phyloP scores from a whole-genome alignment of 2,113 vertebrate species.

The Pleuronectes platessa region DNA sequence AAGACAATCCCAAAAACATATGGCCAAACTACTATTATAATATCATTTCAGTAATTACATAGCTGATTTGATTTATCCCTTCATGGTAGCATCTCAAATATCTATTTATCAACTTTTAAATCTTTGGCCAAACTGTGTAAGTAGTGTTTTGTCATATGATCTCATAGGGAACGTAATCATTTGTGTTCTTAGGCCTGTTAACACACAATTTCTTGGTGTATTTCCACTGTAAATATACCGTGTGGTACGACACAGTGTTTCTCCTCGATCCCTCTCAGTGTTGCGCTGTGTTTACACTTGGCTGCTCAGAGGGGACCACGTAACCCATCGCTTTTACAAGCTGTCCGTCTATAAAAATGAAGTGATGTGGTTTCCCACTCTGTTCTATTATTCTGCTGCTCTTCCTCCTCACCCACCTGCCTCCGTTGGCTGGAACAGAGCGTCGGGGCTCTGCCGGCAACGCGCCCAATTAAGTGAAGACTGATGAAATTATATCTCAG shows the following conservation, averaged over 20 bases:
- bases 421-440: conserved; percentile 59
- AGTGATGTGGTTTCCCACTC: conserved; percentile 72
- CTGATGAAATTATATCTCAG: conserved; percentile 78
- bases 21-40: too few species aligned
- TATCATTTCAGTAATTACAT: too few species aligned
- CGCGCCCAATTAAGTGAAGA: conserved; percentile 71
- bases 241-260: not conserved
- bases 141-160: too few species aligned
- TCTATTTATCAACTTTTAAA: too few species aligned
- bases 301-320: conserved; percentile 49
- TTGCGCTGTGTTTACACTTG: conserved; percentile 55
- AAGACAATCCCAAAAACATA: too few species aligned
- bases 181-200: too few species aligned
- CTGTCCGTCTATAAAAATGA: conserved; percentile 72
- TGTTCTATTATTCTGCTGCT: conserved; percentile 58
- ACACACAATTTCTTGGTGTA: not conserved
- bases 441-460: conserved; percentile 47
- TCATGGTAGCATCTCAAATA: too few species aligned
- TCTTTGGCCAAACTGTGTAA: too few species aligned
- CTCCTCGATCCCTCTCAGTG: conserved; percentile 10
- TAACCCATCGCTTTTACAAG: conserved; percentile 58
- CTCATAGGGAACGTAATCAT: too few species aligned
- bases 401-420: conserved; percentile 64
- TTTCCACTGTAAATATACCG: not conserved
- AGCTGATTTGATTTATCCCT: too few species aligned